Evolutionary conservation across 2,888 invertebrate genomes (phyloP).

Genomic region (Stomorhina lunata): DNA sequence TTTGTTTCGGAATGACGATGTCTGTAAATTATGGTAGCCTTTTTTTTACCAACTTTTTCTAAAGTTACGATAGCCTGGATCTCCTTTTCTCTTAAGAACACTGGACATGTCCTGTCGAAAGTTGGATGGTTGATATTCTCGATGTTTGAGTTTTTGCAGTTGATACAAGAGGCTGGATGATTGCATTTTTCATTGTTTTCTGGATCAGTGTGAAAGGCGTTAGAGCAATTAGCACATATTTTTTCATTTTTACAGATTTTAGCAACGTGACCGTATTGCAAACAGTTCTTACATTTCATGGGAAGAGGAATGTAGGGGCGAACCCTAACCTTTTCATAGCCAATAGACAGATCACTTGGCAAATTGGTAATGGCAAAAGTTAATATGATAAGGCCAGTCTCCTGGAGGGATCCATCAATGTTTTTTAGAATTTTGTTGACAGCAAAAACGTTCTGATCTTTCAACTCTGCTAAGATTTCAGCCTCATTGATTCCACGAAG

Average conservation of each 20-base stretch:
- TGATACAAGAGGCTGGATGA: neutral
- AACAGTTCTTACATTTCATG: neutral
- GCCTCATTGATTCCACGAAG: neutral
- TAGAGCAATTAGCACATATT: slow-evolving; percentile 9
- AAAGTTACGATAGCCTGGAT: slow-evolving; percentile 30
- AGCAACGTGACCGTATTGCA: neutral
- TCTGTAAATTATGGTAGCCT: neutral
- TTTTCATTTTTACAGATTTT: neutral
- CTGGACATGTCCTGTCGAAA: slow-evolving; percentile 16
- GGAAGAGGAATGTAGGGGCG: slow-evolving; percentile 27
- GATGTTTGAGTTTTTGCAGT: neutral
- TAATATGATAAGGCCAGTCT: neutral
- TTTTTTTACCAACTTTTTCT: slow-evolving; percentile 38
- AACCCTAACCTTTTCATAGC: slow-evolving; percentile 10
- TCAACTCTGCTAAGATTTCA: neutral
- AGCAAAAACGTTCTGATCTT: neutral
- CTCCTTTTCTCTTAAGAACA: slow-evolving; percentile 44
- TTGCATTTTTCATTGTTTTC: slow-evolving; percentile 11
- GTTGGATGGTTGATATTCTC: neutral
- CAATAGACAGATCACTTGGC: neutral
- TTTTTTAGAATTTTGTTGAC: slow-evolving; percentile 14
- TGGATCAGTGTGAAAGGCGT: neutral
- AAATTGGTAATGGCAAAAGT: neutral
- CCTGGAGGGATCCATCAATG: neutral
- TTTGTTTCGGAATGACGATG: neutral